phyloP scores from a whole-genome alignment of 2,888 invertebrate species.

The Alitta virens region DNA sequence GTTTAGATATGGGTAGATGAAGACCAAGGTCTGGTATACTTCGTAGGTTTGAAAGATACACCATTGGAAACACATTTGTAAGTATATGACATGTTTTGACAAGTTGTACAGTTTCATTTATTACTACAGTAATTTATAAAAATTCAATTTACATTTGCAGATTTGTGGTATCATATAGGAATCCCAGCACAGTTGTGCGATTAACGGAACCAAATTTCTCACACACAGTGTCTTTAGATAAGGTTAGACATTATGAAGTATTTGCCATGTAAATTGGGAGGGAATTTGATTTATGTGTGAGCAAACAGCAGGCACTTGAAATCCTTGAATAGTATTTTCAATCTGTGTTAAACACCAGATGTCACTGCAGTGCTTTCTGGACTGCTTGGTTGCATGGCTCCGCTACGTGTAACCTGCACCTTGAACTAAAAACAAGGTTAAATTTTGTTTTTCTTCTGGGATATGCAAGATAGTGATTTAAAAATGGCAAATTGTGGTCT shows the following conservation, averaged over 20 bases:
- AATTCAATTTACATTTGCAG: slow-evolving; percentile 33
- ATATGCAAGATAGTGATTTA: too few relatives aligned
- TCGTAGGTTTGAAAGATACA: slow-evolving; percentile 84
- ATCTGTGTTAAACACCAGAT: too few relatives aligned
- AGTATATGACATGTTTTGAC: slow-evolving; percentile 56
- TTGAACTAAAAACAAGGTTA: too few relatives aligned
- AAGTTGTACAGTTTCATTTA: not conserved
- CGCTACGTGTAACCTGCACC: too few relatives aligned
- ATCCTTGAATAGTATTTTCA: too few relatives aligned
- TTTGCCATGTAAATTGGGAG: not conserved
- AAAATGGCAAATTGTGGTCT: too few relatives aligned
- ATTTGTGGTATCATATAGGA: slow-evolving; percentile 47
- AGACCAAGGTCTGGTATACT: slow-evolving; percentile 77
- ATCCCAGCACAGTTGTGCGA: slow-evolving; percentile 65
- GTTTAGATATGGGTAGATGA: slow-evolving; percentile 79
- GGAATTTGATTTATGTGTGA: too few relatives aligned
- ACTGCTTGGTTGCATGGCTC: too few relatives aligned
- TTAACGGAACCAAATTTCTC: slow-evolving; percentile 82
- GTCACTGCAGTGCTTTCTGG: too few relatives aligned
- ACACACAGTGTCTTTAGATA: slow-evolving; percentile 78
- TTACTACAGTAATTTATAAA: not conserved
- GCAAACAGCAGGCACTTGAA: too few relatives aligned
- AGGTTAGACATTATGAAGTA: too few relatives aligned
- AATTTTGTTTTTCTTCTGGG: too few relatives aligned
- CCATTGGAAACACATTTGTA: slow-evolving; percentile 91